Conservation (phyloP, 2,888 invertebrate species). For the Rhagonycha lutea region DNA sequence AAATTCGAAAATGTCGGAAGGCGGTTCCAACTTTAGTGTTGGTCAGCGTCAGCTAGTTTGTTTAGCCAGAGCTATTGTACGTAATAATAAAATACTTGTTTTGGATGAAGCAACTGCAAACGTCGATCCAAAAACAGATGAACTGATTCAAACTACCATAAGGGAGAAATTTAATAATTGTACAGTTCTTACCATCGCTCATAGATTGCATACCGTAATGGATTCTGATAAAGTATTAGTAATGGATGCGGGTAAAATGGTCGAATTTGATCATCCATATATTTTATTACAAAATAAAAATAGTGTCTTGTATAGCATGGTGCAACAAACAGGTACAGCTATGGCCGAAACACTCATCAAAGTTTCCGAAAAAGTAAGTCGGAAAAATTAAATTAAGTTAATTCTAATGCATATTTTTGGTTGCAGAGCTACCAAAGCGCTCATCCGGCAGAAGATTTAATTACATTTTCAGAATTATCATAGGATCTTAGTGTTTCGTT, state of each 20-base stretch:
- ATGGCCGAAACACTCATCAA: constrained; percentile 57
- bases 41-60: constrained; percentile 69
- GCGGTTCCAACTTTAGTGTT: constrained; percentile 53
- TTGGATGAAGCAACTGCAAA: constrained; percentile 79
- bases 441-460: neutral
- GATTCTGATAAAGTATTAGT: constrained; percentile 54
- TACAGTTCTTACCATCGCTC: constrained; percentile 82
- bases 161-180: constrained; percentile 72
- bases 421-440: neutral
- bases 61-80: constrained; percentile 62
- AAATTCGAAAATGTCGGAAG: constrained; percentile 74
- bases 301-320: constrained; percentile 62
- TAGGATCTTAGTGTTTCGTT: neutral
- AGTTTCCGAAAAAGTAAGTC: constrained; percentile 55
- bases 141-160: constrained; percentile 75
- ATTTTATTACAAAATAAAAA: constrained; percentile 58
- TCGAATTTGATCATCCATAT: constrained; percentile 71
- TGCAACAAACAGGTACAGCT: constrained; percentile 63
- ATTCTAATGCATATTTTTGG: constrained; percentile 39
- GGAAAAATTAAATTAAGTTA: neutral
- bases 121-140: constrained; percentile 77
- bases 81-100: constrained; percentile 49
- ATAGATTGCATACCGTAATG: constrained; percentile 68
- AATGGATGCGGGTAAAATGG: constrained; percentile 63
- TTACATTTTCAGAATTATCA: neutral